Percentiles rank a stretch among this genome's conserved stretches.
These are phyloP conservation scores for Anisognathus igniventris DNA, from an alignment of 2,797 vertebrate species.

Conservation along the genomic window DNA sequence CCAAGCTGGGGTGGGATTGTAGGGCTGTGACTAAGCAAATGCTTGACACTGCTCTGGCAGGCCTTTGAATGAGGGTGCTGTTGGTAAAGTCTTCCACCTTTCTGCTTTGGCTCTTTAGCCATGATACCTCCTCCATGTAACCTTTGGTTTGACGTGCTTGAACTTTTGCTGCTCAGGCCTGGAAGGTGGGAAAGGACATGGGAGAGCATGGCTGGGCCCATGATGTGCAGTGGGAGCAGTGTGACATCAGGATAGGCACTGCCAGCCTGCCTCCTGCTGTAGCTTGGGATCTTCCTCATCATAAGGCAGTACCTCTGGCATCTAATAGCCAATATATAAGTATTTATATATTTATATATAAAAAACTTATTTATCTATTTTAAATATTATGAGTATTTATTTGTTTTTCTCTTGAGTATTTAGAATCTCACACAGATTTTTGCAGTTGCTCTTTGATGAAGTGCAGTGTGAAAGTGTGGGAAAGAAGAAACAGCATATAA, in stretches of 20 bases:
- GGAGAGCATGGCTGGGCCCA: accelerated
- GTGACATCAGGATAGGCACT: not conserved
- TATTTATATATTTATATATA: not conserved
- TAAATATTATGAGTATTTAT: not conserved
- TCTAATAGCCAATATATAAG: not conserved
- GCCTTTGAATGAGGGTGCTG: not conserved
- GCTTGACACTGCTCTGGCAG: not conserved
- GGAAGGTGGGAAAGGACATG: not conserved
- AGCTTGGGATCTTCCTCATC: not conserved
- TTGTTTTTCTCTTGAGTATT: not conserved
- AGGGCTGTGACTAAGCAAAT: not conserved
- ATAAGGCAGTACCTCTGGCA: not conserved
- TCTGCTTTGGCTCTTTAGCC: not conserved
- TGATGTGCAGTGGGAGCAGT: not conserved
- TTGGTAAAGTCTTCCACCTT: not conserved
- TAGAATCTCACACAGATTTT: not conserved
- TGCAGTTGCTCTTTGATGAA: not conserved
- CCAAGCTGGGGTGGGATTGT: accelerated
- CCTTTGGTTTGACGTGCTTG: not conserved
- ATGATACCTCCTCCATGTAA: not conserved
- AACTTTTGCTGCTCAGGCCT: not conserved
- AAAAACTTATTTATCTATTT: not conserved
- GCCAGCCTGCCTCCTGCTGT: not conserved
- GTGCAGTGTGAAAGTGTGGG: not conserved
- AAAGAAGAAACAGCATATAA: not conserved